phyloP scores from a whole-genome alignment of 2,113 vertebrate genomes.

The Cathartes aura region DNA sequence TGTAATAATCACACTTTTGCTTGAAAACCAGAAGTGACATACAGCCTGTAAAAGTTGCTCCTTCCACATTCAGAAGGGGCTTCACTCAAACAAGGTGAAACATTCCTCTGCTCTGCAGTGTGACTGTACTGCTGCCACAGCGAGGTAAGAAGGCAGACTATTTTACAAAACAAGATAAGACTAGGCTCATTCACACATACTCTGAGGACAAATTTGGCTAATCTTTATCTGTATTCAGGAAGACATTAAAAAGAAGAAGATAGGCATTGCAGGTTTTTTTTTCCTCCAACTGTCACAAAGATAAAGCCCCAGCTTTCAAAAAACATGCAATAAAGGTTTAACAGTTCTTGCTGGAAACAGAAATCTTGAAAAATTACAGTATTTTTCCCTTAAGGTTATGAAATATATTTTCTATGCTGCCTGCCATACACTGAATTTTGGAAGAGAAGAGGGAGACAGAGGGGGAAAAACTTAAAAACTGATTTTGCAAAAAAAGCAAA shows the following conservation, averaged over 20 bases:
- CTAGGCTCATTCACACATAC: not conserved
- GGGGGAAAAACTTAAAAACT: not conserved
- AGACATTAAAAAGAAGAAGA: not conserved
- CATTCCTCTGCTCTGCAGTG: not conserved
- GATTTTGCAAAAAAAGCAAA: not conserved
- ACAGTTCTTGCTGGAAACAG: not conserved
- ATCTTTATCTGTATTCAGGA: not conserved
- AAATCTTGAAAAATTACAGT: not conserved
- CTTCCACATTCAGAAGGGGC: not conserved
- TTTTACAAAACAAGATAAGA: not conserved
- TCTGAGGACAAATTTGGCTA: not conserved
- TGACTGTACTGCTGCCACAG: not conserved
- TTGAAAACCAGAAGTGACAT: not conserved
- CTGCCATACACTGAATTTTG: not conserved
- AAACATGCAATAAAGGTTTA: not conserved
- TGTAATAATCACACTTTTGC: not conserved
- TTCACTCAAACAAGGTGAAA: not conserved
- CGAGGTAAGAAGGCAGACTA: not conserved
- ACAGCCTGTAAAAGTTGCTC: not conserved
- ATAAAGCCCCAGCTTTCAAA: not conserved
- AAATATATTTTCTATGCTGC: not conserved
- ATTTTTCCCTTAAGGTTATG: not conserved
- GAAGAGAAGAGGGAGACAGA: not conserved
- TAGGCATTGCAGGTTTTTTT: not conserved
- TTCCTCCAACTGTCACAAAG: not conserved